Percentiles rank a stretch among this genome's conserved stretches.
Conservation (phyloP, 37 sponge, comb jelly and placozoan species). For the Aplysina aerophoba region DNA sequence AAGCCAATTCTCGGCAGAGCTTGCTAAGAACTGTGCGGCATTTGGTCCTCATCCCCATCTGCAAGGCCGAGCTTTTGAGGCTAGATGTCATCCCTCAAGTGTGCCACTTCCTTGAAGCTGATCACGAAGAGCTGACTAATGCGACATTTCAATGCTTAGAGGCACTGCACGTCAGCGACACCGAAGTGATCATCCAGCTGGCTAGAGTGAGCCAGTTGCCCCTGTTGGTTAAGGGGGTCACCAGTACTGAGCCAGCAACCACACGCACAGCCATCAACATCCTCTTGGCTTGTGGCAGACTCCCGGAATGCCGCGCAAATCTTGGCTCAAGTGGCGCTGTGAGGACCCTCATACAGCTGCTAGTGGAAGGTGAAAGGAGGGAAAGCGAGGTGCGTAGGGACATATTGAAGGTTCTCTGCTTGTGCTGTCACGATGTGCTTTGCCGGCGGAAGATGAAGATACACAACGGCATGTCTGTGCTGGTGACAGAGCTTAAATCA, state of each 20-base stretch:
- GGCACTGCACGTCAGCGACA: not conserved
- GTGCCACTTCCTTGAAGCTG: not conserved
- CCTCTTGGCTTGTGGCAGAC: not conserved
- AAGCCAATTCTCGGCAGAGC: constrained; percentile 9
- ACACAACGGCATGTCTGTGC: not conserved
- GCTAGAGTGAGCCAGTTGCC: not conserved
- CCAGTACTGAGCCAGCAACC: not conserved
- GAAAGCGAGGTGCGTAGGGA: not conserved
- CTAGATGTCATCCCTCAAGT: not conserved
- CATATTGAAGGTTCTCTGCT: constrained; percentile 9
- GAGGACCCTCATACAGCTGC: not conserved
- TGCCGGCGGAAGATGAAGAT: constrained; percentile 2
- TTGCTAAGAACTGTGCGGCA: not conserved
- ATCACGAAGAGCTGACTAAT: not conserved
- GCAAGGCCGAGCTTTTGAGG: not conserved
- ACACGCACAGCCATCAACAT: not conserved
- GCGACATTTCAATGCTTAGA: not conserved
- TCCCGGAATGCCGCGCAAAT: constrained; percentile 1
- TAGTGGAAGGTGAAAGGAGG: not conserved
- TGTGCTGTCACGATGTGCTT: not conserved
- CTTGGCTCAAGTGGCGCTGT: constrained; percentile 6
- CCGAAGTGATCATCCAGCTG: constrained; percentile 17
- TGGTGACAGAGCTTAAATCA: not conserved
- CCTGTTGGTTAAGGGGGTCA: not conserved
- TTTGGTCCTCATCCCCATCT: not conserved